Conservation (phyloP, 2,113 vertebrate genomes). For the Dasyprocta punctata region DNA sequence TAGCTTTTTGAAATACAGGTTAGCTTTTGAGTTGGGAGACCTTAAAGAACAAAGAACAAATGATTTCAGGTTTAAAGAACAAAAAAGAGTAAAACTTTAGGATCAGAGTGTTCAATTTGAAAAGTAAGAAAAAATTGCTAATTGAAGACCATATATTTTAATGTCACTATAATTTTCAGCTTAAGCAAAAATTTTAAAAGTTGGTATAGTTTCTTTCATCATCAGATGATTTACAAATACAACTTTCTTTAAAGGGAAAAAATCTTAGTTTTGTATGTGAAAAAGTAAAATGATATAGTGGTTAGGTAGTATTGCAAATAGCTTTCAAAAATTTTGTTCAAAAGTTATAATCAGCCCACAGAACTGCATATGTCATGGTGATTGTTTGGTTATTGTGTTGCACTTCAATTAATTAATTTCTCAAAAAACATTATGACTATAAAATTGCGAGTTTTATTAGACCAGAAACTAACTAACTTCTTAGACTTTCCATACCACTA, state of each 20-base stretch:
- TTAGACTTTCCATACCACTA: background rate
- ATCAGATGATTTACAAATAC: conserved; percentile 17
- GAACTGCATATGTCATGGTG: background rate
- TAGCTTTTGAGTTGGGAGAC: conserved; percentile 38
- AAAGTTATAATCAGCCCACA: background rate
- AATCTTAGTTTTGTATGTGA: background rate
- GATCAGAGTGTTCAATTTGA: conserved; percentile 5
- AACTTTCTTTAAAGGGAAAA: background rate
- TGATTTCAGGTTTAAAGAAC: background rate
- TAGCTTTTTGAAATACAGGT: conserved; percentile 9
- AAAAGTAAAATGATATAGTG: background rate
- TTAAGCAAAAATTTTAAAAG: background rate
- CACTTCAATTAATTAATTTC: background rate
- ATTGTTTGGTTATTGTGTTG: background rate
- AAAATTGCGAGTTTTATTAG: background rate
- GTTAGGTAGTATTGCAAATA: background rate
- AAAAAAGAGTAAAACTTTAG: background rate
- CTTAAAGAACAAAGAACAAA: conserved; percentile 32
- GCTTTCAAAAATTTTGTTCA: background rate
- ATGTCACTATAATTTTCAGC: background rate
- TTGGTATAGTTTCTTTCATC: conserved; percentile 19
- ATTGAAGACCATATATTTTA: conserved; percentile 4
- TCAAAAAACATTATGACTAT: background rate
- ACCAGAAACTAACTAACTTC: background rate
- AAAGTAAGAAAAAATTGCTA: background rate